Base-by-base conservation (phyloP, 2,797 vertebrate genomes). In the Mastacembelus armatus region DNA sequence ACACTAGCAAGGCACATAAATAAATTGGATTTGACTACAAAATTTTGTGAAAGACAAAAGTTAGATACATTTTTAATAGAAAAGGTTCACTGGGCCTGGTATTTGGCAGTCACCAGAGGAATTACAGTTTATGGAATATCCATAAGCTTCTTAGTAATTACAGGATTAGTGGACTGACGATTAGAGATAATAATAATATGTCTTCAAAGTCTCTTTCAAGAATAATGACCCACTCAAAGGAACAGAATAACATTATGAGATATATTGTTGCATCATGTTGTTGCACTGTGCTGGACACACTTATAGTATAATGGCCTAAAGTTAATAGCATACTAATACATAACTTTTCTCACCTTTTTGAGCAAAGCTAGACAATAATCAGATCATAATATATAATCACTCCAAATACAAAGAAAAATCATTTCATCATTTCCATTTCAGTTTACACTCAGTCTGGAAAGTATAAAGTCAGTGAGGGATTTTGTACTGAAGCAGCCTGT, bases 81-180 rank as follows among this genome's bases (percentile, higher is more conserved):
- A 39, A 18, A 39, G 12, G 19, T 35, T 62, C 2, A 52, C 40
- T 27, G 22, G 10, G 33, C 10, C 21, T 30, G 18, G 11, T 54
- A 10, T 58, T 19, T 32, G 43, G 14, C 29, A 52, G 36, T 61
- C 38, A 61, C 65, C 39, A 19, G 30, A 19, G 26, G 19, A 78
- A 68, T 51, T 43, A 47, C 8, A 47, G 35, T 14, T 51, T 44
- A 43, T 22, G 12, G 16, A 22, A 9, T 55, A 62, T 54, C 18
- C 51, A 64, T 40, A 71, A 50, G 11, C 10, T 2, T 61, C 29
- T 33, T 50, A n/a, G n/a, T 83, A 51, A 87, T 79, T 71, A 64
- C 19, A 49, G 33, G 65, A 64, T 66, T 51, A 58, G 56, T 42
- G 55, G 35, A 42, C 40, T 7, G n/a, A n/a, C 44, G 61, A 35